Conservation (phyloP, 1,140 invertebrate species). For the Laodelphax striatellus region DNA sequence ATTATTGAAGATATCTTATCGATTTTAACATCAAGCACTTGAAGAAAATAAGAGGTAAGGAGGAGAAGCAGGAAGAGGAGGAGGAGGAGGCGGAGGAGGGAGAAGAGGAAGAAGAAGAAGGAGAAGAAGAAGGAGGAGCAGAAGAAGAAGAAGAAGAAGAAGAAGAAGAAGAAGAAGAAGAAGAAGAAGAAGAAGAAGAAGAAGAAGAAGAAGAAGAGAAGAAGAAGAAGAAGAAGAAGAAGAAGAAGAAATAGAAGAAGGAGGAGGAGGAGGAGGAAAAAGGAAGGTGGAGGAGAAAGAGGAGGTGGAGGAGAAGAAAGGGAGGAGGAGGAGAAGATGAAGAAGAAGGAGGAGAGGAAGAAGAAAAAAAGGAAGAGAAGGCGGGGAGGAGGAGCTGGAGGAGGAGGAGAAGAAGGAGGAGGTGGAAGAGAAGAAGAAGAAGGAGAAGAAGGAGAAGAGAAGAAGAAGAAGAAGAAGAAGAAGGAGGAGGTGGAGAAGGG, state of each 20-base stretch:
- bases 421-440: neutral
- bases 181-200: constrained; percentile 2
- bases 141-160: constrained; percentile 6
- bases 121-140: neutral
- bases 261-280: too few species aligned
- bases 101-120: too few species aligned
- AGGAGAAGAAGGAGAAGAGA: constrained; percentile 7
- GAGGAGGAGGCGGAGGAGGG: too few species aligned
- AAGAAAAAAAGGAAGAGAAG: neutral
- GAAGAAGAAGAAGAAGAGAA: constrained; percentile 2
- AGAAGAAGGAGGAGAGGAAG: constrained; percentile 5
- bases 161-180: neutral
- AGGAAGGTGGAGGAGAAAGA: constrained; percentile 5
- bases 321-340: neutral
- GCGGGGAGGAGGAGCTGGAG: too few species aligned
- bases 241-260: constrained; percentile 6
- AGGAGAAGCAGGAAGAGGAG: too few species aligned
- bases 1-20: too few species aligned
- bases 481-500: constrained; percentile 7
- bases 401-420: constrained; percentile 9
- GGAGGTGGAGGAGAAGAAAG: constrained; percentile 9
- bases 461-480: neutral
- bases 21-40: too few species aligned
- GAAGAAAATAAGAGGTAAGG: too few species aligned
- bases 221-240: neutral